Conservation (phyloP, 2,113 vertebrate species). For the Helogale parvula region DNA sequence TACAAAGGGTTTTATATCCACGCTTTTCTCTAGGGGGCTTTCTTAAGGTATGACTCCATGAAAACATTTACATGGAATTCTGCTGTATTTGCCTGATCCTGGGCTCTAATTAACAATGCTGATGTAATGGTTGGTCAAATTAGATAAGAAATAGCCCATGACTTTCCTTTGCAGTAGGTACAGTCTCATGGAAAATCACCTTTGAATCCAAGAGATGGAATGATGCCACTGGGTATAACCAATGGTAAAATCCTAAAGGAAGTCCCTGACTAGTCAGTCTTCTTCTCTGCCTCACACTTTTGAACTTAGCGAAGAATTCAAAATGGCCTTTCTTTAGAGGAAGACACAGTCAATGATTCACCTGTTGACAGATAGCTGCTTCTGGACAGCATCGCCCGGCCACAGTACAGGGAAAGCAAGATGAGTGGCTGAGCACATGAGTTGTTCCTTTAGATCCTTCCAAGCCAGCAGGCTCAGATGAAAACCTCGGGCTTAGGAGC, state of each 20-base stretch:
- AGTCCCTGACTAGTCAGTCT: background rate
- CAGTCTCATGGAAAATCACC: constrained; percentile 43
- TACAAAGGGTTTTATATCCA: background rate
- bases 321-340: background rate
- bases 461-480: background rate
- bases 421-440: background rate
- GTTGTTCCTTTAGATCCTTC: background rate
- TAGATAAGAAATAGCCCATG: background rate
- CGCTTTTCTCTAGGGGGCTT: background rate
- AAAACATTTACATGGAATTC: background rate
- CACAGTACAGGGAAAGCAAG: background rate
- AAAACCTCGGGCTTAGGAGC: background rate
- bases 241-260: constrained; percentile 18
- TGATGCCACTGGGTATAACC: background rate
- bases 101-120: background rate
- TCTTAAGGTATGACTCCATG: background rate
- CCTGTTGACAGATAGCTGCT: background rate
- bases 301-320: background rate
- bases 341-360: background rate
- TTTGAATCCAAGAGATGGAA: background rate
- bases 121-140: background rate
- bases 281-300: background rate
- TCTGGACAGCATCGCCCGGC: background rate
- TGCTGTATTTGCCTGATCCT: background rate
- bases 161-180: background rate